These are phyloP conservation scores for Tinea semifulvella DNA, from an alignment of 2,888 invertebrate genomes.

Conservation along the genomic window DNA sequence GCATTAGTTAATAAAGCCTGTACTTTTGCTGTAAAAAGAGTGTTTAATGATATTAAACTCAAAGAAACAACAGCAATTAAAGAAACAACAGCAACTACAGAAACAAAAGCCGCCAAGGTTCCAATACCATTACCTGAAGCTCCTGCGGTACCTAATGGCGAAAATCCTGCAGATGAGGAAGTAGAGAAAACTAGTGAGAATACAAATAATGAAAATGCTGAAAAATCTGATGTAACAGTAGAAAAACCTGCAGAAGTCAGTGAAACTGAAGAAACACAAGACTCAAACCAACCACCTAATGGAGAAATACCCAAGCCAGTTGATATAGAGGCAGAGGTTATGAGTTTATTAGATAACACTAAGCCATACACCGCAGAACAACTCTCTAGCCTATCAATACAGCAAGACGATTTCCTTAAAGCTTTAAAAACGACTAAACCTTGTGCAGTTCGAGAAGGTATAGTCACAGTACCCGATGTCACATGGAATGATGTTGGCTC, in stretches of 20 bases:
- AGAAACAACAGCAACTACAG: conserved; percentile 8
- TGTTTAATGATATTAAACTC: conserved; percentile 40
- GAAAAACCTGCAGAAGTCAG: too few species aligned
- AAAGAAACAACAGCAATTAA: conserved; percentile 12
- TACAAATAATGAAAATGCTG: conserved; percentile 19
- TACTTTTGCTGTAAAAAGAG: conserved; percentile 81
- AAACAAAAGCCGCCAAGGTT: conserved; percentile 29
- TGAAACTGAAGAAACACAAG: conserved; percentile 17
- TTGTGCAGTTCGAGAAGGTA: conserved; percentile 95
- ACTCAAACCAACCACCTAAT: conserved; percentile 4
- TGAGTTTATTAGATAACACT: conserved; percentile 73
- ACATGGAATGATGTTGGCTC: conserved; percentile 98
- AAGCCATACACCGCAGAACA: conserved; percentile 70
- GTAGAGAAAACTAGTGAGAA: conserved; percentile 22
- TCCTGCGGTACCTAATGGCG: conserved; percentile 18
- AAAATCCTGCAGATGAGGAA: conserved; percentile 19
- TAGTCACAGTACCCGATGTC: conserved; percentile 96
- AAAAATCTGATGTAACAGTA: conserved; percentile 28
- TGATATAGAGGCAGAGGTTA: conserved; percentile 54
- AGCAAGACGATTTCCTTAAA: conserved; percentile 77
- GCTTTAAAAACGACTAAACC: conserved; percentile 89
- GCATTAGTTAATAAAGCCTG: conserved; percentile 89
- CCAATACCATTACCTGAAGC: too few species aligned
- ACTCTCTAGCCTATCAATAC: conserved; percentile 72
- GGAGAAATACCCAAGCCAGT: conserved; percentile 19